phyloP scores from a whole-genome alignment of 2,888 invertebrate genomes.

The Yponomeuta evonymella region DNA sequence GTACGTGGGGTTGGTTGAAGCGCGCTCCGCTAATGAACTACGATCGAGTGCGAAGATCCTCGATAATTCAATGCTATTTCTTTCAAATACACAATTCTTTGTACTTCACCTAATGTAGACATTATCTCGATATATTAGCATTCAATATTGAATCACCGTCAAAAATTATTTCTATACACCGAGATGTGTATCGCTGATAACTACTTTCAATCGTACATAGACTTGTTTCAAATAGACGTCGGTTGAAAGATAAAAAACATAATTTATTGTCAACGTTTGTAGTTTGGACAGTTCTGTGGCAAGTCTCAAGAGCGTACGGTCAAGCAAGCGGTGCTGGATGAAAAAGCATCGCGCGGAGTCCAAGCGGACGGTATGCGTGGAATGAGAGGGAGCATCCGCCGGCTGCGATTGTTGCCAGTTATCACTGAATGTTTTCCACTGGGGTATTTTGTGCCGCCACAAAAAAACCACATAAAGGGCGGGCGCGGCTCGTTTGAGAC shows the following conservation, averaged over 20 bases:
- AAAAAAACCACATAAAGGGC: constrained; percentile 75
- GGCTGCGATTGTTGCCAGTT: constrained; percentile 76
- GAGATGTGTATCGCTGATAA: neutral
- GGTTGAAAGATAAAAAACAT: constrained; percentile 15
- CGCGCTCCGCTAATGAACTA: constrained; percentile 54
- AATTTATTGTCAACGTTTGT: constrained; percentile 17
- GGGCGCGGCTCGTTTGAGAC: constrained; percentile 72
- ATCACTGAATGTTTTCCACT: constrained; percentile 75
- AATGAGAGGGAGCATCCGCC: constrained; percentile 73
- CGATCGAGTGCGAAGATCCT: constrained; percentile 35
- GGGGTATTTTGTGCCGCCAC: constrained; percentile 71
- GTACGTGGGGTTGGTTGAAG: constrained; percentile 43
- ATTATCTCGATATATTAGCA: neutral
- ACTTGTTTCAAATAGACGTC: constrained; percentile 10
- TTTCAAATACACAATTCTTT: neutral
- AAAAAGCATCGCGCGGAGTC: constrained; percentile 66
- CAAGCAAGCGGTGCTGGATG: constrained; percentile 54
- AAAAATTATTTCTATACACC: neutral
- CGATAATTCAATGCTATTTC: constrained; percentile 28
- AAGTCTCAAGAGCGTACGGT: constrained; percentile 44
- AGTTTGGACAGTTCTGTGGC: constrained; percentile 27
- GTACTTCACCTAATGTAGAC: neutral
- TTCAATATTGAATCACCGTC: neutral
- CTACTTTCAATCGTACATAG: neutral
- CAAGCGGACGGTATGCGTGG: constrained; percentile 64